Percentiles rank a stretch among this genome's conserved stretches.
Evolutionary conservation across 2,888 invertebrate genomes (phyloP).

Genomic region (Diarsia brunnea): DNA sequence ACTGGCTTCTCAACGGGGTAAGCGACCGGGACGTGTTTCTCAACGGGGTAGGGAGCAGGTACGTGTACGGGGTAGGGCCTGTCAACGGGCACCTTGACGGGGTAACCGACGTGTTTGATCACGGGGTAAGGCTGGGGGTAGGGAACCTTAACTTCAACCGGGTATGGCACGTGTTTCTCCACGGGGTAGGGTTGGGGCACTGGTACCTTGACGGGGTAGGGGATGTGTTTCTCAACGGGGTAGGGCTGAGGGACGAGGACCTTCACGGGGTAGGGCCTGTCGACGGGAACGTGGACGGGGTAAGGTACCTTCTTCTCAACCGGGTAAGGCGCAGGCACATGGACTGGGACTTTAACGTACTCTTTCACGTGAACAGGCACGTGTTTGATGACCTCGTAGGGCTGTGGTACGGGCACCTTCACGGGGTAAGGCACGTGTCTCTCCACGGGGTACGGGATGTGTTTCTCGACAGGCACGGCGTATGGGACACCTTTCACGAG

Average conservation of each 20-base stretch:
- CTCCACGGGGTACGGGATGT: slow-evolving; percentile 92
- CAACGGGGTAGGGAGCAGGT: slow-evolving; percentile 91
- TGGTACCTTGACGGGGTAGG: slow-evolving; percentile 94
- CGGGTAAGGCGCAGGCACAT: slow-evolving; percentile 94
- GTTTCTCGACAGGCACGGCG: slow-evolving; percentile 90
- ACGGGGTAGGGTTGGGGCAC: slow-evolving; percentile 95
- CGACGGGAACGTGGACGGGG: slow-evolving; percentile 93
- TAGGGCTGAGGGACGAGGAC: slow-evolving; percentile 95
- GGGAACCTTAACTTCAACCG: slow-evolving; percentile 94
- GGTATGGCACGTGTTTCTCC: slow-evolving; percentile 93
- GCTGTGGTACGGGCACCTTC: slow-evolving; percentile 93
- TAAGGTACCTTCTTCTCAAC: slow-evolving; percentile 95
- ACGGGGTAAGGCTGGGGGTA: slow-evolving; percentile 94
- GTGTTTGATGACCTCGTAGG: slow-evolving; percentile 93
- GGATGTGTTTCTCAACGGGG: slow-evolving; percentile 94
- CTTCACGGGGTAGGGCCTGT: slow-evolving; percentile 95
- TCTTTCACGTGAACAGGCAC: slow-evolving; percentile 94
- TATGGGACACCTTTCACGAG: slow-evolving; percentile 92
- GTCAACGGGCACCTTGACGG: slow-evolving; percentile 93
- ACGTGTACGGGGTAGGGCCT: slow-evolving; percentile 93
- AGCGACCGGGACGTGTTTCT: slow-evolving; percentile 92
- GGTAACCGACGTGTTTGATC: slow-evolving; percentile 91
- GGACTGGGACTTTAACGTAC: slow-evolving; percentile 94
- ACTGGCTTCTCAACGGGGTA: slow-evolving; percentile 92
- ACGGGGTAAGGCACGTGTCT: slow-evolving; percentile 93